These are phyloP conservation scores for Stenurella melanura DNA, from an alignment of 2,888 invertebrate genomes.

Conservation along the genomic window DNA sequence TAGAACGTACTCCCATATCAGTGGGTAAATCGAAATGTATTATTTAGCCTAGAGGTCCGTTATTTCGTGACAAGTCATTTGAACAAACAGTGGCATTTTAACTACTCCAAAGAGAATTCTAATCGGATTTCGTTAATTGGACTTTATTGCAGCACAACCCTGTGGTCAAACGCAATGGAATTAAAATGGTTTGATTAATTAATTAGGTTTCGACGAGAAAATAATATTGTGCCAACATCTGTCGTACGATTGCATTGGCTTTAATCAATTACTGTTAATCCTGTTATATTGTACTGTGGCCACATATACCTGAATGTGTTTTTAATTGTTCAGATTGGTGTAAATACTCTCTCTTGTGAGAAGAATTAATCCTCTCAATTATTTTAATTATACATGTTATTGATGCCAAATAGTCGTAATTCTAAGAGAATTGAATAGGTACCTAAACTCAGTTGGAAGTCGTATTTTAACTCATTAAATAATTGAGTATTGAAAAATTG, in stretches of 20 bases:
- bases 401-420: too few species aligned
- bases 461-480: too few species aligned
- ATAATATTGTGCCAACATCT: constrained; percentile 43
- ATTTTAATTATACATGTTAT: not conserved
- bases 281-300: not conserved
- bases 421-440: too few species aligned
- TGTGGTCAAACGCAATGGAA: constrained; percentile 58
- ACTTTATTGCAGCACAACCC: constrained; percentile 56
- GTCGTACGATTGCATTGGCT: constrained; percentile 15
- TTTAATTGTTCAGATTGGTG: not conserved
- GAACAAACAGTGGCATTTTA: constrained; percentile 35
- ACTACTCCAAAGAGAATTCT: constrained; percentile 54
- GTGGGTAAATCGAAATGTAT: constrained; percentile 11
- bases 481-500: too few species aligned
- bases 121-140: constrained; percentile 63
- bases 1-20: constrained; percentile 2
- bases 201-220: constrained; percentile 53
- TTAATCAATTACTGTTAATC: constrained; percentile 19
- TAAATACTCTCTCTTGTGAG: not conserved
- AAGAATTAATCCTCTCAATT: not conserved
- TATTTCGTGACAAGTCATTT: constrained; percentile 29
- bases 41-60: constrained; percentile 33
- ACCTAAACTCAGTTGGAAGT: too few species aligned
- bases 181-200: constrained; percentile 58
- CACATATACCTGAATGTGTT: constrained; percentile 5